These are phyloP conservation scores for Chrysodeixis includens DNA, from an alignment of 2,888 invertebrate genomes.

Conservation along the genomic window DNA sequence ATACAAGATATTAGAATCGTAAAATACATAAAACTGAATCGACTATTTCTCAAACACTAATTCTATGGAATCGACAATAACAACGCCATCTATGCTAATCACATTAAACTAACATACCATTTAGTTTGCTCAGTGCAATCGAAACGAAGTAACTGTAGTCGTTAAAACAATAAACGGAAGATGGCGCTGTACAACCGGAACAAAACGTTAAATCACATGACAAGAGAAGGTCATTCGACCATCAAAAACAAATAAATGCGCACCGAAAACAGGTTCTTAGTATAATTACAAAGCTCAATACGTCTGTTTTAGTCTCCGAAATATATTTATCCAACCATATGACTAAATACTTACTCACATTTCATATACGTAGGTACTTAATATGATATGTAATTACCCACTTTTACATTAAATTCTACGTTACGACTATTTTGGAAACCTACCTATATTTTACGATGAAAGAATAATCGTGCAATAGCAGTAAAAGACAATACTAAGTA, in stretches of 20 bases:
- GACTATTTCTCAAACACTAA: too few relatives aligned
- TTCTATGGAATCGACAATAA: too few relatives aligned
- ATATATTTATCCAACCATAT: neutral
- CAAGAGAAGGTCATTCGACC: conserved; percentile 32
- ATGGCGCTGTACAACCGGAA: conserved; percentile 26
- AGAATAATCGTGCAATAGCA: too few relatives aligned
- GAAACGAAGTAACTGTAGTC: neutral
- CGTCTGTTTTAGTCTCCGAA: neutral
- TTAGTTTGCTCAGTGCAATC: too few relatives aligned
- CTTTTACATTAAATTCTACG: too few relatives aligned
- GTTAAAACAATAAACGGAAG: conserved; percentile 5
- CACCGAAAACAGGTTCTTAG: neutral
- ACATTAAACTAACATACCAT: conserved; percentile 14
- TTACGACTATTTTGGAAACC: too few relatives aligned
- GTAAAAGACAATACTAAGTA: neutral
- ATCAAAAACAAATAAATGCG: neutral
- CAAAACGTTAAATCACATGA: conserved; percentile 39
- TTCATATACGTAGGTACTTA: too few relatives aligned
- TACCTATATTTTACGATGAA: too few relatives aligned
- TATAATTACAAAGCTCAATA: neutral
- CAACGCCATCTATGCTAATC: conserved; percentile 16
- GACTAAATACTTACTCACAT: neutral
- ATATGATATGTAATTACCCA: too few relatives aligned
- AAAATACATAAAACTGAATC: too few relatives aligned
- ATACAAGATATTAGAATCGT: too few relatives aligned